Conservation (phyloP, 2,888 invertebrate genomes). For the Agrochola macilenta region DNA sequence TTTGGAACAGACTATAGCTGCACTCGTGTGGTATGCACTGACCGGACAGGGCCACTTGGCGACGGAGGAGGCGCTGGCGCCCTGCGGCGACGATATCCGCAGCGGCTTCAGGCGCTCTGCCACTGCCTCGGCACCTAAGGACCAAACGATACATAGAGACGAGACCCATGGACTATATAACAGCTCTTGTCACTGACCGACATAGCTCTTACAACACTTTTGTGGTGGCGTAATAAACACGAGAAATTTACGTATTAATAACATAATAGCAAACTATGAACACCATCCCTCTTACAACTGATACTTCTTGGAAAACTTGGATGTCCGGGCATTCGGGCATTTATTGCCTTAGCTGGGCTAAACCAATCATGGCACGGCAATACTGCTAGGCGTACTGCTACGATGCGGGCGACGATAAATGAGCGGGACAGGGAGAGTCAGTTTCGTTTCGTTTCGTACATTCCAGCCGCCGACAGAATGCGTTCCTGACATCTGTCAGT, state of each 20-base stretch:
- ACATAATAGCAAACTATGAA: neutral
- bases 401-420: neutral
- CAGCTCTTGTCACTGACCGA: neutral
- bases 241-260: neutral
- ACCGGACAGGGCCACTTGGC: conserved; percentile 91
- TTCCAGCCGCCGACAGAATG: too few species aligned
- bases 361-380: neutral
- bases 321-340: neutral
- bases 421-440: neutral
- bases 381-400: neutral
- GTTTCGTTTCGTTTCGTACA: neutral
- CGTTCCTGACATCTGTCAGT: too few species aligned
- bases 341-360: neutral
- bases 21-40: conserved; percentile 66
- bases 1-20: neutral
- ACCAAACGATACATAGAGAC: neutral
- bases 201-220: neutral
- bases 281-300: neutral
- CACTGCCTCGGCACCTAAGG: conserved; percentile 79
- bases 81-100: conserved; percentile 84
- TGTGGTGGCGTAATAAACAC: neutral
- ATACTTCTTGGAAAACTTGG: neutral
- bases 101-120: conserved; percentile 84
- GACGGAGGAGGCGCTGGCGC: conserved; percentile 77
- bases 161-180: neutral